Conservation (phyloP, 2,113 vertebrate species). For the Heterocephalus glaber region DNA sequence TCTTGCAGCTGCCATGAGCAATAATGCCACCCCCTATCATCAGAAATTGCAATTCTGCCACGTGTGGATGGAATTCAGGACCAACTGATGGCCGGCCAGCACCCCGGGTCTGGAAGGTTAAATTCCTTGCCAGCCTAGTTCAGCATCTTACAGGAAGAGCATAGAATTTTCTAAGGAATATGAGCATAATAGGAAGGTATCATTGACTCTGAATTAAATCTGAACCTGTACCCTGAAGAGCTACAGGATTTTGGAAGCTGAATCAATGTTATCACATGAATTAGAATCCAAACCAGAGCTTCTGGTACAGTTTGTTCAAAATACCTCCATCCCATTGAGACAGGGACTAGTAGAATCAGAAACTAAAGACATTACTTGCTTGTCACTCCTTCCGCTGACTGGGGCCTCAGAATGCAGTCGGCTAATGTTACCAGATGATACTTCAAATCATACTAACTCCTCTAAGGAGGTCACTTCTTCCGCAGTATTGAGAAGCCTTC, state of each 20-base stretch:
- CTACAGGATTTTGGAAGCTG: slow-evolving; percentile 88
- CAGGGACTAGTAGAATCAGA: slow-evolving; percentile 94
- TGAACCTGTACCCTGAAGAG: slow-evolving; percentile 82
- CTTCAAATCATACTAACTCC: too few relatives aligned
- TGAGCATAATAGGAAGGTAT: slow-evolving; percentile 78
- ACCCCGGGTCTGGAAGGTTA: too few relatives aligned
- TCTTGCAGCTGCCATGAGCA: not conserved
- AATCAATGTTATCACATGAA: slow-evolving; percentile 99
- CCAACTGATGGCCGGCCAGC: too few relatives aligned
- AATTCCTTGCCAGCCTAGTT: slow-evolving; percentile 62
- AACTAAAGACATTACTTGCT: slow-evolving; percentile 91
- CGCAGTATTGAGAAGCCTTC: too few relatives aligned
- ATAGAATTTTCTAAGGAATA: slow-evolving; percentile 78
- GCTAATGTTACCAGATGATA: too few relatives aligned
- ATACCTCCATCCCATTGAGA: slow-evolving; percentile 95
- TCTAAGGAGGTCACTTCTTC: too few relatives aligned
- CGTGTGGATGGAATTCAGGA: too few relatives aligned
- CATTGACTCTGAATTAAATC: slow-evolving; percentile 77
- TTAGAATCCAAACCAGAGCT: slow-evolving; percentile 99
- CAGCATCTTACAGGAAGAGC: slow-evolving; percentile 75
- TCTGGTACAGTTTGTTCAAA: slow-evolving; percentile 99
- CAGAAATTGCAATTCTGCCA: not conserved
- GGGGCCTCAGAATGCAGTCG: slow-evolving; percentile 93
- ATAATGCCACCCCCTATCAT: not conserved
- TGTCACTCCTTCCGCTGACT: slow-evolving; percentile 92